Evolutionary conservation across 2,888 invertebrate species (phyloP), one percentile per base, ranked within the genome.

Genomic region (Anthophora plumipes): DNA sequence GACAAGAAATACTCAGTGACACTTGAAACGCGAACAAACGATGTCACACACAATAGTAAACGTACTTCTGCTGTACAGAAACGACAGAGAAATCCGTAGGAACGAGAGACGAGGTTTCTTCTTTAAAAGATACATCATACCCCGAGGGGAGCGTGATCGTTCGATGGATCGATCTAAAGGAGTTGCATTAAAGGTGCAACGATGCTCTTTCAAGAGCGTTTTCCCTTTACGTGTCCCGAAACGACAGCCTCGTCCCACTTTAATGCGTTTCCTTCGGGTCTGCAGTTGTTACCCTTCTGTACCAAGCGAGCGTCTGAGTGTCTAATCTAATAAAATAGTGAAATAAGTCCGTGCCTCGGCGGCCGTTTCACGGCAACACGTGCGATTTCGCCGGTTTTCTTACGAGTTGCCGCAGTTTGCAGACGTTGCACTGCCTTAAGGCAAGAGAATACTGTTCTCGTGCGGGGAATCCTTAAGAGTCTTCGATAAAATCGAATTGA

Each of bases 321-420:
- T 86, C 83, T 85, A 74, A 89, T 87, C 86, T 82, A 80, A 87
- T 89, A 88, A 90, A 89, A 90, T 87, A 86, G 86, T 86, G 80
- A 88, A 87, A 85, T 80, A 72, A 85, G 87, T 85, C 76, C 67
- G 48, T n/a, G 67, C 64, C 46, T 11, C 8, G 41, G 8, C 25
- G 25, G 72, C n/a, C n/a, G 69, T 73, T 60, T 22, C 25, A n/a
- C 9, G 14, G 55, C 55, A 25, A 55, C 74, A 77, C 75, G 81
- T 72, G 85, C 76, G 67, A 73, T 63, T 50, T 50, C 25, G 20
- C 39, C 55, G 66, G 67, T 31, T 61, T 86, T 52, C 80, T 84
- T 77, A 70, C 54, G 72, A 75, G 50, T 39, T 14, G 39, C 57
- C 61, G 57, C 82, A 72, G 57, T 71, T 31, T 60, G 77, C 80